Evolutionary conservation across 1,140 invertebrate genomes (phyloP), one percentile per base, ranked within the genome.

Genomic region (Colletes latitarsis): DNA sequence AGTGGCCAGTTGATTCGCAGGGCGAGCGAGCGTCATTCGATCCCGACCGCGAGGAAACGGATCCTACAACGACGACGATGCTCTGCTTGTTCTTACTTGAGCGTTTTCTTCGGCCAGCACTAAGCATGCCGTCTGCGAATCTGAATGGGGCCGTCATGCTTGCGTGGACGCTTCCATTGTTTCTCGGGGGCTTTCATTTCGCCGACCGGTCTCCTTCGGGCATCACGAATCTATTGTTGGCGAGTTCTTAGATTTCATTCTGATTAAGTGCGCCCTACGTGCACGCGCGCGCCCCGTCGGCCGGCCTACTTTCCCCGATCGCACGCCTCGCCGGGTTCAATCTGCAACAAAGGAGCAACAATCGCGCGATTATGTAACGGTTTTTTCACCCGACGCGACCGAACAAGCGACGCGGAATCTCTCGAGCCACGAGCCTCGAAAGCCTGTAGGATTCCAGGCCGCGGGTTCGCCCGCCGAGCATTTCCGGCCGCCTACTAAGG

Each of bases 101-200:
- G 62, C 68, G 73, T 83, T 81, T 81, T 71, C 67, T 81, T 82
- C 76, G 77, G 72, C 68, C 78, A 67, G 71, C 85, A 76, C 82
- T 87, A 81, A 83, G 74, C 85, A 78, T 82, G 78, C 74, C 82
- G 77, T 87, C 86, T 71, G 77, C 75, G 85, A 77, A 76, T 79
- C 70, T 81, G 86, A 87, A 87, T 84, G 82, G 83, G 78, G 71
- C 78, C 85, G 85, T 87, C 86, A 86, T 87, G 82, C 85, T 81
- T 82, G 82, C 86, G 86, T 74, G 85, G 85, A 87, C 69, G 85
- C 74, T 87, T 82, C 82, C 86, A 87, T 84, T 84, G 85, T 87
- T 74, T 86, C 82, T 77, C 79, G 64, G 77, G 72, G 58, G 82
- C 82, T 82, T 88, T 88, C 82, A 87, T 87, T 84, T 83, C 77